Evolutionary conservation across 2,113 vertebrate species (phyloP), one percentile per base, ranked within the genome.

Genomic region (Cryptomyrus ogoouensis): DNA sequence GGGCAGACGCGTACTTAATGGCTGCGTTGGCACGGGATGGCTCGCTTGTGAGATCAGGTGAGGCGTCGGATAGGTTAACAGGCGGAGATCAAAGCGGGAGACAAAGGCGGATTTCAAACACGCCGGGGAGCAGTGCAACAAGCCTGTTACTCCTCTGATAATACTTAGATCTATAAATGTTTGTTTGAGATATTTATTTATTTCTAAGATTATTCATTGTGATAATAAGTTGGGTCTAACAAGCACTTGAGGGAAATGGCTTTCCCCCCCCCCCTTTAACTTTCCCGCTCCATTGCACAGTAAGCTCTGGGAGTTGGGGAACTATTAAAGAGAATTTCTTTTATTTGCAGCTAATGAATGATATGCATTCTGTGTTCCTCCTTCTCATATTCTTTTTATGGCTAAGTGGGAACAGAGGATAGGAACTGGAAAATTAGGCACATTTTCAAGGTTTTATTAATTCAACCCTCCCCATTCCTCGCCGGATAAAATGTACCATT

Each of bases 161-260:
- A 91, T 88, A 92, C 90, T 91, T 91, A 90, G 91, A 90, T 94
- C 94, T 93, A 93, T 93, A 94, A 95, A 91, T 93, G 93, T 93
- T 92, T 89, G 90, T 90, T 93, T 92, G 95, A 92, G 49, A 89
- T 89, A 84, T 84, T 89, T 89, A 89, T 89, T 89, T 89, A 89
- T 92, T 91, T 90, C 89, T 89, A 91, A 94, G 94, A 94, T 91
- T 95, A 92, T 90, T 94, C 94, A 93, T 94, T 94, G 93, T 91
- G 90, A 90, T 92, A 92, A 94, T 94, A 93, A 94, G 94, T 94
- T 93, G 94, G 90, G 94, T 94, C 90, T 97, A 96, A 97, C 95
- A 95, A 97, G 96, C 95, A 96, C 96, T 96, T 96, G 90, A 94
- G 96, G 96, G 96, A 97, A 93, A 91, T 83, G 89, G 91, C 84